Evolutionary conservation across 2,113 vertebrate species (phyloP), one percentile per base, ranked within the genome.

Genomic region (Calidris pugnax): DNA sequence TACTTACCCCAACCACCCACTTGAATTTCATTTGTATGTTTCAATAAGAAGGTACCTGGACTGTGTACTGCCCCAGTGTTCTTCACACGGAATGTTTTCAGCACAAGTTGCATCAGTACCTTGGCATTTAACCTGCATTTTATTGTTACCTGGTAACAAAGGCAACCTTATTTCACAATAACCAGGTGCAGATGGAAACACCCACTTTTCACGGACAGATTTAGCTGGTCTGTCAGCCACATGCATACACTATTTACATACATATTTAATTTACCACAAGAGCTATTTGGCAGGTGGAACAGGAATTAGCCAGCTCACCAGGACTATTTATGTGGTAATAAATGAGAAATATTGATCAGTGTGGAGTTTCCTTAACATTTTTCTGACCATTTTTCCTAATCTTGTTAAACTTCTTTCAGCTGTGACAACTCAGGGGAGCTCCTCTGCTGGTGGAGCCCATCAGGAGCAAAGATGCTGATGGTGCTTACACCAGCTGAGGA

Each of bases 321-420:
- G 81, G 43, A 28, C 33, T 53, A 7, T 66, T 90, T 41, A 30
- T 33, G 32, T 37, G 63, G 32, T 63, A 80, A 59, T 55, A 84
- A 95, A 89, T 59, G 64, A 78, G 90, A 56, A 85, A 28, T 84
- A 67, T 41, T 43, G 76, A 75, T 86, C 72, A n/a, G 14, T 4
- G 20, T 17, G 43, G 68, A 4, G 37, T 47, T 76, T 51, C 50
- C 53, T 73, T 27, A 14, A 2, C 28, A n/a, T 20, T 41, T 62
- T 66, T 32, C 41, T 4, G 2, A 22, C 22, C 48, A 45, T 5
- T 95, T 63, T 83, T 41, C 85, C 51, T 68, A 7, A 23, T 37
- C 78, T 57, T 26, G 45, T 76, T 45, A 33, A 71, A 59, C 8
- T 33, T 50, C 67, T 24, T 2, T 8, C 64, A 68, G 4, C 68